These are phyloP conservation scores for Maniola jurtina DNA, from an alignment of 1,140 invertebrate genomes.

Conservation along the genomic window DNA sequence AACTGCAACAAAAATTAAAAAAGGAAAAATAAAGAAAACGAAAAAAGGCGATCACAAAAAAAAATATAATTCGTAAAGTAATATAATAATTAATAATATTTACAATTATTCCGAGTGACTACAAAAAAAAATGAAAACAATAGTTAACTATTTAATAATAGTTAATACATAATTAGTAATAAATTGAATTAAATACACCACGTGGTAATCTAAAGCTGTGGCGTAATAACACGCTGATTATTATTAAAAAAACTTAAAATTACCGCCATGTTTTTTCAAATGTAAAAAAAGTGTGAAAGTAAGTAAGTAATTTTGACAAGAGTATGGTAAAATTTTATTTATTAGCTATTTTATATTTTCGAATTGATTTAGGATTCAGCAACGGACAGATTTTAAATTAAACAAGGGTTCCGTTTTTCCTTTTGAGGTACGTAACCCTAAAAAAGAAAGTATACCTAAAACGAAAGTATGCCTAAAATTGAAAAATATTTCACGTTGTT, in stretches of 20 bases:
- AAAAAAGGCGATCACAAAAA: constrained; percentile 56
- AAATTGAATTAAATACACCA: constrained; percentile 37
- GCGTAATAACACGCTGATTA: constrained; percentile 9
- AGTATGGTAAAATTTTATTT: too few species aligned
- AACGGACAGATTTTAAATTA: too few species aligned
- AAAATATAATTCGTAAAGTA: constrained; percentile 56
- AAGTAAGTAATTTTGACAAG: too few species aligned
- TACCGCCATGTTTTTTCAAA: too few species aligned
- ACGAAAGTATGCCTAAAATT: too few species aligned
- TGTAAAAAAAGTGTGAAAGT: too few species aligned
- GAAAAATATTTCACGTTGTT: too few species aligned
- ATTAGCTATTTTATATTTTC: too few species aligned
- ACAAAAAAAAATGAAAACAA: constrained; percentile 40
- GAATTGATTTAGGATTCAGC: too few species aligned
- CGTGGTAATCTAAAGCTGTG: constrained; percentile 52
- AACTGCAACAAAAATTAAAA: constrained; percentile 20
- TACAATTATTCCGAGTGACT: constrained; percentile 52
- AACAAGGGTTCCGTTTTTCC: too few species aligned
- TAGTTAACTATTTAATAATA: constrained; percentile 20
- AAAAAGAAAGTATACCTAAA: too few species aligned
- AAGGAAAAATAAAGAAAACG: constrained; percentile 41
- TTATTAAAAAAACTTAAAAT: neutral
- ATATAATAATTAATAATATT: constrained; percentile 35
- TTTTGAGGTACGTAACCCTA: too few species aligned
- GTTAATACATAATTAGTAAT: constrained; percentile 15